Evolutionary conservation across 2,888 invertebrate genomes (phyloP), one percentile per base, ranked within the genome.

Genomic region (Dendrolimus pini): DNA sequence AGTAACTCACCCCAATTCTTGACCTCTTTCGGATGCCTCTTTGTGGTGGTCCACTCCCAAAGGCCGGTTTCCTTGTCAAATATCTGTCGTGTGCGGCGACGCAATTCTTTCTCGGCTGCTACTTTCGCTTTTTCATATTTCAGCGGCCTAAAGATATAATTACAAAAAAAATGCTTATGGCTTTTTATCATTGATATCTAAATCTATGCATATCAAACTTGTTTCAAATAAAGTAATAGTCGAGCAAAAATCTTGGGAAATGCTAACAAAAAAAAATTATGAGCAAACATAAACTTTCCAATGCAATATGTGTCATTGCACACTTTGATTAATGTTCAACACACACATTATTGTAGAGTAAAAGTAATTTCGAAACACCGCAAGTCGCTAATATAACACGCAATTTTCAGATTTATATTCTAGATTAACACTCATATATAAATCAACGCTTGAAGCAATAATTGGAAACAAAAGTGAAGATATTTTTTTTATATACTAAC

Each of bases 21-120:
- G 47, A 79, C 58, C 71, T 90, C 90, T 60, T 82, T 88, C 0
- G 89, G 87, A 68, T 89, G 88, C 58, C 88, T 75, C 56, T 77
- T 76, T 41, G 76, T 79, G 13, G 80, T 76, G 2, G 72, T 80
- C 88, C 89, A 89, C 69, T 83, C 74, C 89, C 89, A 90, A 9
- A 77, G 69, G 0, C 83, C 83, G 1, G 82, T 85, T 60, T 78
- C 78, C 54, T 60, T 66, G 62, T 89, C 78, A 56, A 75, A 84
- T 54, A 80, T 74, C 65, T 89, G 89, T 6, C 87, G 83, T 1
- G 74, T 60, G 56, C 90, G 88, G 52, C 90, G 84, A 7, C 89
- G 84, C 3, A 60, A 61, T 62, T 83, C 83, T 62, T 83, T 89
- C 52, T 85, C 85, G 0, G 67, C 55, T 0, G 75, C 68, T 2